A percentile compares a stretch with the other conserved stretches of the same genome.
These are phyloP conservation scores for Sceliomorpha sp. DNA, from an alignment of 2,888 invertebrate species.

Conservation along the genomic window DNA sequence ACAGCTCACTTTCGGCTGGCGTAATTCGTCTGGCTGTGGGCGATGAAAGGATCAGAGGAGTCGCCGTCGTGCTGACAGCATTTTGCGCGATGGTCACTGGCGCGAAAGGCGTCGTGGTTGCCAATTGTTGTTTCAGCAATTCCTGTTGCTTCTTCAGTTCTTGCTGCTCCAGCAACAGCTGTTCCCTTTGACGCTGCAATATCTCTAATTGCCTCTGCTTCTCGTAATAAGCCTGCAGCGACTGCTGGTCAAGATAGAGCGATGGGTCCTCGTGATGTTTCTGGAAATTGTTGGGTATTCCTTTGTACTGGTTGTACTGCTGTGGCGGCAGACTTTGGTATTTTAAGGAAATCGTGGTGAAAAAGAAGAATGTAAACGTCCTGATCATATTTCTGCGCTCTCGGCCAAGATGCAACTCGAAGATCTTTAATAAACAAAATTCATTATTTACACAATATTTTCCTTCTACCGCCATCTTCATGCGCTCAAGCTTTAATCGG, in stretches of 20 bases:
- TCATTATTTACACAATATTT: too few species aligned
- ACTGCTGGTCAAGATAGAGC: conserved; percentile 81
- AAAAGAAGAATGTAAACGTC: too few species aligned
- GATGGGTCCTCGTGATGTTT: conserved; percentile 76
- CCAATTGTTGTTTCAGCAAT: conserved; percentile 87
- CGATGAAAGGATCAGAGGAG: conserved; percentile 67
- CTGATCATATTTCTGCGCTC: too few species aligned
- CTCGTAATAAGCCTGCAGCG: conserved; percentile 82
- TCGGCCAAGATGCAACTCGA: too few species aligned
- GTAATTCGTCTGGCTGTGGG: conserved; percentile 73
- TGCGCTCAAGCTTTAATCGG: too few species aligned
- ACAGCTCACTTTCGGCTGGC: conserved; percentile 73
- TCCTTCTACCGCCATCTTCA: too few species aligned
- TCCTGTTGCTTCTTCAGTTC: conserved; percentile 90
- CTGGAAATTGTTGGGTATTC: conserved; percentile 68
- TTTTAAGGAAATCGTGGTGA: too few species aligned
- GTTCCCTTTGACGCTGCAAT: conserved; percentile 86
- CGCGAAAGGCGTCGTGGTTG: conserved; percentile 34
- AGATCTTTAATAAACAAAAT: too few species aligned
- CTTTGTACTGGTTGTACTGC: conserved; percentile 71
- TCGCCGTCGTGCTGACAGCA: conserved; percentile 56
- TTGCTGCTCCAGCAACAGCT: conserved; percentile 89
- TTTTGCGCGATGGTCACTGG: conserved; percentile 39
- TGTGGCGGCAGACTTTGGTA: conserved; percentile 54
- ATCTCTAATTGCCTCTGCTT: conserved; percentile 85